Base-by-base conservation (phyloP, 2,113 vertebrate genomes). In the Condylura cristata region DNA sequence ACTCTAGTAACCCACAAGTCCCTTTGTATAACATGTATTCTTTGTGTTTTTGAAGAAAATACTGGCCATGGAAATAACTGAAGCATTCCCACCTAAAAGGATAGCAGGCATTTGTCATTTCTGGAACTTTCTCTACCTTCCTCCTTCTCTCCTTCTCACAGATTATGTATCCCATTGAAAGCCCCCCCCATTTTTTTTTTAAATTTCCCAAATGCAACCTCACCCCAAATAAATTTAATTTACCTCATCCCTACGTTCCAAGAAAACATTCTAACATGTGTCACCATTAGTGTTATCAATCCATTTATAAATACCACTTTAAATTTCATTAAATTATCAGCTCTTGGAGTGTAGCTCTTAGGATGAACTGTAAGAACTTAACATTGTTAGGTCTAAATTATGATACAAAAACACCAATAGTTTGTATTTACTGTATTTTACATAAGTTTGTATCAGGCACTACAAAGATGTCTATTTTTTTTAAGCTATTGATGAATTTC, bases 301-400 rank as follows among this genome's bases (percentile, higher is more conserved):
- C 7, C n/a, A 6, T 56, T 30, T 56, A 11, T 53, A 76, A 46
- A 68, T 60, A 6, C 6, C n/a, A 3, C 16, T 93, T 26, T 68
- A 9, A 65, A 32, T 51, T 75, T n/a, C 61, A 88, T 56, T 79
- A 63, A 17, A 94, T 75, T 79, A 66, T 53, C 13, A 90, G 18
- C 8, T 80, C 28, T 63, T 80, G 37, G 41, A 83, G 70, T 13
- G 28, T 63, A 86, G n/a, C 71, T 82, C 82, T 84, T 74, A 37
- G 28, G 14, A 46, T 79, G 14, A 60, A 65, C 12, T 58, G 8
- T 60, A 63, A 66, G 65, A 95, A 60, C 16, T 6, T 95, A 28
- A 65, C 20, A 74, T 65, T 86, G 86, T 76, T 56, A 85, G 18
- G 9, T 82, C 37, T 78, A 85, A 87, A 78, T 74, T 51, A 79